Evolutionary conservation across 2,113 vertebrate genomes (phyloP).

Genomic region (Felis chaus): DNA sequence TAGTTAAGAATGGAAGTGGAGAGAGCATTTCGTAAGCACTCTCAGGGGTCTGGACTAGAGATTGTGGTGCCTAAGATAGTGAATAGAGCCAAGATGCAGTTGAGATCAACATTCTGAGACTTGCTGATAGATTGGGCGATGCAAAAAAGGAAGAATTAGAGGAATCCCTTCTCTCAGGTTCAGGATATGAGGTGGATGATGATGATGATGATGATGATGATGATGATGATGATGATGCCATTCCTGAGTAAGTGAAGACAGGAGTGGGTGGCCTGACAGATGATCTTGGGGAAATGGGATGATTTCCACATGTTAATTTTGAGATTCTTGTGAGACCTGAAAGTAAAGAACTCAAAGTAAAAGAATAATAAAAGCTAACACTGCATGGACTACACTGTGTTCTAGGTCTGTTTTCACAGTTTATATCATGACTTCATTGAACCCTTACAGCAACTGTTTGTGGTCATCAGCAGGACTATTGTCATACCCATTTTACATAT

Average conservation of each 20-base stretch:
- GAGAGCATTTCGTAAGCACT: neutral
- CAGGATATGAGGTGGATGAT: neutral
- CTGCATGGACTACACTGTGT: neutral
- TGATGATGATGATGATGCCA: neutral
- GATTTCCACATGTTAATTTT: neutral
- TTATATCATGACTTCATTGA: neutral
- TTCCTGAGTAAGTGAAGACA: neutral
- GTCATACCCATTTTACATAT: neutral
- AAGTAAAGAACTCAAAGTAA: neutral
- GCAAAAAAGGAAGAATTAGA: neutral
- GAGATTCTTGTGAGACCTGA: neutral
- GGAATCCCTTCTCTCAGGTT: neutral
- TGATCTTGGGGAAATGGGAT: neutral
- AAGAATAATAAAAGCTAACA: neutral
- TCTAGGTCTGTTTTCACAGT: neutral
- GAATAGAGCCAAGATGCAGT: neutral
- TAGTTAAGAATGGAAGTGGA: neutral
- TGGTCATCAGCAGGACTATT: neutral
- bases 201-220: neutral
- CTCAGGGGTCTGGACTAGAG: neutral
- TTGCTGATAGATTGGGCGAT: neutral
- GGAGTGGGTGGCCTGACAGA: accelerated
- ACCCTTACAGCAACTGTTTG: accelerated
- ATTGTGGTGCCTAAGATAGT: neutral
- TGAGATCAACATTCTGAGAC: neutral